Evolutionary conservation across 37 sponge, comb jelly and placozoan genomes (phyloP).

Genomic region (Haliclona indistincta): DNA sequence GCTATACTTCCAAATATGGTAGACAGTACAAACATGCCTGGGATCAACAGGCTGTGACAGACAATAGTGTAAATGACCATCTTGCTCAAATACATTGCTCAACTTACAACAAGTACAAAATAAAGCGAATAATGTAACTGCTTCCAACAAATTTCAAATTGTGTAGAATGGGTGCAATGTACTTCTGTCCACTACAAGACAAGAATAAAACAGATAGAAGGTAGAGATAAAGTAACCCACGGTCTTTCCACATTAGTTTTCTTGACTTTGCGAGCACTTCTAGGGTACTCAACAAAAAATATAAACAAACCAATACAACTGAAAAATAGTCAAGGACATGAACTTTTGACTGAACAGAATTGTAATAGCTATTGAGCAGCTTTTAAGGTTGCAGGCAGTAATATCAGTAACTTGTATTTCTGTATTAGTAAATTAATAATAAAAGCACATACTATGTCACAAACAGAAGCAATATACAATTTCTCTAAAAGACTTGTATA

Average conservation of each 20-base stretch:
- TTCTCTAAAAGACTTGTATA: no score
- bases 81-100: background rate
- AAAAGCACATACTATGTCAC: no score
- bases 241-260: constrained; percentile 60
- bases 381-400: background rate
- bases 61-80: background rate
- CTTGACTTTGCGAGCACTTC: constrained; percentile 44
- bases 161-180: constrained; percentile 65
- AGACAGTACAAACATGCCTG: constrained; percentile 66
- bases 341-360: constrained; percentile 17
- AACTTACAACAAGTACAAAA: constrained; percentile 62
- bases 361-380: background rate
- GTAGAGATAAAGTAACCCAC: constrained; percentile 25
- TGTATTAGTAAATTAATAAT: no score
- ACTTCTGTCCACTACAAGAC: constrained; percentile 58
- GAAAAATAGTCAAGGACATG: no score
- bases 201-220: background rate
- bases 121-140: constrained; percentile 63
- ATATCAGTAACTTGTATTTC: background rate
- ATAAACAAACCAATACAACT: constrained; percentile 56
- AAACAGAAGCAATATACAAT: no score
- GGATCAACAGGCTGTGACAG: constrained; percentile 24
- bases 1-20: constrained; percentile 63
- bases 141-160: constrained; percentile 37
- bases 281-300: constrained; percentile 73